phyloP scores from a whole-genome alignment of 2,888 invertebrate genomes.

The Rugalucina vietnamica region DNA sequence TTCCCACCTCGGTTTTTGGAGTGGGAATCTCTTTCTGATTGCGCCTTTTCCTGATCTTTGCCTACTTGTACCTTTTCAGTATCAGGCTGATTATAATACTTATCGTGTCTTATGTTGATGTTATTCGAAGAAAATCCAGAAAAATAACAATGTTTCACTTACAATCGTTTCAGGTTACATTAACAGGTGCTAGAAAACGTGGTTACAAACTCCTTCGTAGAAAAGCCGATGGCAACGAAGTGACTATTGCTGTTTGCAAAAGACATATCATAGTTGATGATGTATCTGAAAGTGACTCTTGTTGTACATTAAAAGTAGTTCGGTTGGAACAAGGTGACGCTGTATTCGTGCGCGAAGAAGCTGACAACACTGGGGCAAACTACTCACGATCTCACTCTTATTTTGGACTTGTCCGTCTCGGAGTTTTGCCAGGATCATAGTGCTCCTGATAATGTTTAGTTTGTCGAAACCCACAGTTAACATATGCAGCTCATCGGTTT shows the following conservation, averaged over 20 bases:
- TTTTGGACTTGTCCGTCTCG: slow-evolving; percentile 4
- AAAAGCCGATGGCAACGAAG: background rate
- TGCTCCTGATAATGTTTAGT: too few species aligned
- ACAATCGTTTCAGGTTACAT: background rate
- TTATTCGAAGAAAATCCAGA: too few species aligned
- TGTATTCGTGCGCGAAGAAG: background rate
- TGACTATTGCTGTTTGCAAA: background rate
- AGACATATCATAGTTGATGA: background rate
- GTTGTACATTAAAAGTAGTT: background rate
- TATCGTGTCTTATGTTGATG: too few species aligned
- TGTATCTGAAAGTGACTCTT: background rate
- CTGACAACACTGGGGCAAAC: background rate
- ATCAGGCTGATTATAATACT: too few species aligned
- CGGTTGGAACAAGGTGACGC: background rate
- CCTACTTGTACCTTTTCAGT: too few species aligned
- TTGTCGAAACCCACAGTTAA: too few species aligned
- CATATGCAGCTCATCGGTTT: too few species aligned
- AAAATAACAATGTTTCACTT: too few species aligned
- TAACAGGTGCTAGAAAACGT: background rate
- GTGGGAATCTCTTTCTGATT: too few species aligned
- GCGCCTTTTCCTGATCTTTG: too few species aligned
- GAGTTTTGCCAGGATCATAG: too few species aligned
- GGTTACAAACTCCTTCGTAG: background rate
- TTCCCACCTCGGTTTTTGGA: too few species aligned
- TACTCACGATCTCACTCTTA: background rate